Percentiles rank a stretch among this genome's conserved stretches.
phyloP scores from a whole-genome alignment of 2,888 invertebrate genomes.

The Agriotes lineatus region DNA sequence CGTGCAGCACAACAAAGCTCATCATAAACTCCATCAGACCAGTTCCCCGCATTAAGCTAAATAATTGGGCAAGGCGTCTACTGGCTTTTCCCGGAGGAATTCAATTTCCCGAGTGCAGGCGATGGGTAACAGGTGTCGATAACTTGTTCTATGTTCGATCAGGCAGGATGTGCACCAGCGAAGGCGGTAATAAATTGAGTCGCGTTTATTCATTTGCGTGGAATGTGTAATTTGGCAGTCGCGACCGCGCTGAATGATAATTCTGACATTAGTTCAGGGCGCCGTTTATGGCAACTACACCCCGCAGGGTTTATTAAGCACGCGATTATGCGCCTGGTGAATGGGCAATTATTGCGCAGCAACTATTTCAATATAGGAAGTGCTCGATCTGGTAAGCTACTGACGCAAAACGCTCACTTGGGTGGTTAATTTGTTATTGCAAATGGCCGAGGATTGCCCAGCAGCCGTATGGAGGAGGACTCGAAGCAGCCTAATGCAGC shows the following conservation, averaged over 20 bases:
- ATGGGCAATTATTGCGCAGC: conserved; percentile 16
- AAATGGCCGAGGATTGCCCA: too few species aligned
- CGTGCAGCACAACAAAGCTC: conserved; percentile 38
- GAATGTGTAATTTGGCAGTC: conserved; percentile 29
- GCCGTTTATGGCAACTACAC: conserved; percentile 24
- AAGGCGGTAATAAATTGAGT: conserved; percentile 34
- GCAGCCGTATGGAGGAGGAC: too few species aligned
- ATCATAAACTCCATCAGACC: conserved; percentile 43
- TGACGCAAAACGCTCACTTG: too few species aligned
- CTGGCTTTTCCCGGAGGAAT: conserved; percentile 43
- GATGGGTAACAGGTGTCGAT: conserved; percentile 44
- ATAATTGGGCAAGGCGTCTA: conserved; percentile 42
- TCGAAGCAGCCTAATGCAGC: too few species aligned
- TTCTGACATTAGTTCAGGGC: conserved; percentile 18
- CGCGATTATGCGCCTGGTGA: conserved; percentile 14
- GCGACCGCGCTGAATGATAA: conserved; percentile 25
- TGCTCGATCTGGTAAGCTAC: background rate
- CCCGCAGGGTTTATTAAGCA: conserved; percentile 12
- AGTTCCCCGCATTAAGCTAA: conserved; percentile 41
- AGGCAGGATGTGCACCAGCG: conserved; percentile 23
- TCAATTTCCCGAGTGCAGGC: conserved; percentile 38
- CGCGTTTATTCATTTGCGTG: conserved; percentile 36
- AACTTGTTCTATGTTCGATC: conserved; percentile 36
- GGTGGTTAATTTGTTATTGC: too few species aligned
- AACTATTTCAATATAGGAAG: conserved; percentile 3